phyloP scores from a whole-genome alignment of 2,797 vertebrate species.

The Girardinus metallicus region DNA sequence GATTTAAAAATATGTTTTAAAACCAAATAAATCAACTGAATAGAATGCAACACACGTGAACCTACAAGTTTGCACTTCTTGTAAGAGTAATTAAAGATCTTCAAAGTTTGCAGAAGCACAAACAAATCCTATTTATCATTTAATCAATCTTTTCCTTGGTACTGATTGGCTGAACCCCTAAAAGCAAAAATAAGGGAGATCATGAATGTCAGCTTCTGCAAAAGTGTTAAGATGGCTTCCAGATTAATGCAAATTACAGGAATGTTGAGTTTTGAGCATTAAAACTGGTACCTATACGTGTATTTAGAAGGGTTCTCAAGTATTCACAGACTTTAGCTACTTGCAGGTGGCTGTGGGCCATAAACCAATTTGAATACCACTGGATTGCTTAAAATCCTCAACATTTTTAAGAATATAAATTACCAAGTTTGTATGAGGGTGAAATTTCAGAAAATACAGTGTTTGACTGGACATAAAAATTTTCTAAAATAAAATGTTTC shows the following conservation, averaged over 20 bases:
- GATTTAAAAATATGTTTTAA: neutral
- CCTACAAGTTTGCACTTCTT: neutral
- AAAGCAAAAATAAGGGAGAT: neutral
- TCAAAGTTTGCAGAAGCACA: neutral
- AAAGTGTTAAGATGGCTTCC: neutral
- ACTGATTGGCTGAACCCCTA: neutral
- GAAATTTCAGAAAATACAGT: neutral
- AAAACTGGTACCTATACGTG: neutral
- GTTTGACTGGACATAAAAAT: neutral
- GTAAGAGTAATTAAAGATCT: neutral
- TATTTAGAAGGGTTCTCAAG: neutral
- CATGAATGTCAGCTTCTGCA: neutral
- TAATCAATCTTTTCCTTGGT: neutral
- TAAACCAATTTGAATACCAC: neutral
- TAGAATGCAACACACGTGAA: neutral
- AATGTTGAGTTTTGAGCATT: neutral
- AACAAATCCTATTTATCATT: neutral
- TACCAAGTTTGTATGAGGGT: neutral
- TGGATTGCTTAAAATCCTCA: neutral
- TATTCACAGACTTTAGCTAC: neutral
- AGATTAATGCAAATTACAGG: neutral
- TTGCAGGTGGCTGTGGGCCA: neutral
- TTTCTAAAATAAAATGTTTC: neutral
- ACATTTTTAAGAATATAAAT: neutral
- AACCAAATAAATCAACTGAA: neutral